These are phyloP conservation scores for Melanostoma mellinum DNA, from an alignment of 2,888 invertebrate species.

Conservation along the genomic window DNA sequence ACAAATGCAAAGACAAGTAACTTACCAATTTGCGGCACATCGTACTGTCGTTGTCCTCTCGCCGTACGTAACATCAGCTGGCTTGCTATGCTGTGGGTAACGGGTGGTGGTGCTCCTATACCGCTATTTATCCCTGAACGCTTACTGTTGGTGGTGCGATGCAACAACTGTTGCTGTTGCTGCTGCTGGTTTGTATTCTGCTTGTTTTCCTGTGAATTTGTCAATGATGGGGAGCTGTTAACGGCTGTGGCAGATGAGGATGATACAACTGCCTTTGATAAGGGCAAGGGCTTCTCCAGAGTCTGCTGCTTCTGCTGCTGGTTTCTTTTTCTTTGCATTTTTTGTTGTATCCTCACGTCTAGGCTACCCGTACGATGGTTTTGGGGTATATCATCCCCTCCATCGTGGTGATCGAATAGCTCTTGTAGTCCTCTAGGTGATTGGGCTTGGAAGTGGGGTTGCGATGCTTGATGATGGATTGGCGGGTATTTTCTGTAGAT, in stretches of 20 bases:
- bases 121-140: constrained; percentile 77
- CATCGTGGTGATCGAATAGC: constrained; percentile 77
- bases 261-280: constrained; percentile 41
- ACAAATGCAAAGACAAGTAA: constrained; percentile 71
- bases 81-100: constrained; percentile 86
- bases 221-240: constrained; percentile 36
- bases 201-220: constrained; percentile 68
- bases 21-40: constrained; percentile 94
- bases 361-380: constrained; percentile 70
- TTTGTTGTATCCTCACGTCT: constrained; percentile 78
- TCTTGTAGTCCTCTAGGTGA: constrained; percentile 77
- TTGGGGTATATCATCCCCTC: constrained; percentile 1
- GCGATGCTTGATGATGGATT: constrained; percentile 48
- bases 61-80: constrained; percentile 91
- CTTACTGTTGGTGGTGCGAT: constrained; percentile 78
- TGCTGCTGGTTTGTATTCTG: constrained; percentile 73
- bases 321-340: constrained; percentile 79
- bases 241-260: constrained; percentile 38
- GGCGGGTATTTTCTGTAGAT: constrained; percentile 63
- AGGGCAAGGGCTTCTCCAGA: constrained; percentile 61
- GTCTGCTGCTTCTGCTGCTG: constrained; percentile 76
- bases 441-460: constrained; percentile 48
- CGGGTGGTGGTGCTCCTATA: constrained; percentile 76
- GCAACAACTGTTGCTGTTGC: constrained; percentile 75
- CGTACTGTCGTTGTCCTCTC: constrained; percentile 90